Conservation (phyloP, 1,140 invertebrate species). For the Macrotrachela quadricornifera region DNA sequence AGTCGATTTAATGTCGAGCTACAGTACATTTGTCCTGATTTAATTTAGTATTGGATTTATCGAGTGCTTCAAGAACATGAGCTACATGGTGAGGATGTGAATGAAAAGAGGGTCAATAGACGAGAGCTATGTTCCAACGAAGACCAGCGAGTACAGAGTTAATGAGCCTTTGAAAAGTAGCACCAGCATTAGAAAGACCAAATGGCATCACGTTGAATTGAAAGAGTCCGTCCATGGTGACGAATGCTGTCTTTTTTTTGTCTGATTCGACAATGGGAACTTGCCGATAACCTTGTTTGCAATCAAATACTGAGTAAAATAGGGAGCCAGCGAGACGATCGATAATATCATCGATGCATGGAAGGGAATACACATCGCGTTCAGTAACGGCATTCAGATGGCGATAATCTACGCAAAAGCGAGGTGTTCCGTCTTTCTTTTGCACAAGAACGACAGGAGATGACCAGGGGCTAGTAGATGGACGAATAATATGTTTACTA, state of each 20-base stretch:
- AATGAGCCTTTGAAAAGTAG: neutral
- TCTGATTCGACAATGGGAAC: neutral
- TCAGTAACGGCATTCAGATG: conserved; percentile 9
- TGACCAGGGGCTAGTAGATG: conserved; percentile 1
- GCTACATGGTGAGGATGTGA: neutral
- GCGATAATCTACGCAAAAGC: conserved; percentile 12
- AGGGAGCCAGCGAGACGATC: conserved; percentile 9
- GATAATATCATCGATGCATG: conserved; percentile 10
- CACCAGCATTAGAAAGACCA: conserved; percentile 6
- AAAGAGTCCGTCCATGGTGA: conserved; percentile 5
- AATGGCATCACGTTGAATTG: conserved; percentile 4
- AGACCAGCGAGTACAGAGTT: too few species aligned
- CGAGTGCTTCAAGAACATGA: conserved; percentile 2
- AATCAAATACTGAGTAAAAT: neutral
- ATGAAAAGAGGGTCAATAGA: neutral
- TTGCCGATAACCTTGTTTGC: neutral
- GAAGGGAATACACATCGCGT: neutral
- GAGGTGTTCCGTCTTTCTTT: conserved; percentile 30
- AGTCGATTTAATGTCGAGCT: conserved; percentile 9
- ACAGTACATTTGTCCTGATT: conserved; percentile 6
- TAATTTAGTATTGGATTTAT: conserved; percentile 1
- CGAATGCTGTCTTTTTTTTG: conserved; percentile 6
- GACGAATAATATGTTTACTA: too few species aligned
- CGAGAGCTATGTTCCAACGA: neutral
- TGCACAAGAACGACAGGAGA: conserved; percentile 29